Conservation (phyloP, 2,113 vertebrate genomes). For the Pithys albifrons region DNA sequence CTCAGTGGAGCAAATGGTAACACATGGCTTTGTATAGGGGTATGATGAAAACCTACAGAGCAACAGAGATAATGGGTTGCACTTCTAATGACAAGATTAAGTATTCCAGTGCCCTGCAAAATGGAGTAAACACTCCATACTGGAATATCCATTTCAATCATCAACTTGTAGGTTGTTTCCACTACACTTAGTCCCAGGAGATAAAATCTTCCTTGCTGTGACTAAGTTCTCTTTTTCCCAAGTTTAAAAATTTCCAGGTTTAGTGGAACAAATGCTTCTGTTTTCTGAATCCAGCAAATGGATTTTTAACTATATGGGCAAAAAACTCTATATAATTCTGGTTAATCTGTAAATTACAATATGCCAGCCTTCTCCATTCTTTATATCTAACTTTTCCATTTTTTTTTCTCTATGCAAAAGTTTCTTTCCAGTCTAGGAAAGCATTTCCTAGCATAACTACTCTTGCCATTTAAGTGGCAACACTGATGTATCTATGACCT, state of each 20-base stretch:
- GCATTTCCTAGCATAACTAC: neutral
- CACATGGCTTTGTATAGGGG: neutral
- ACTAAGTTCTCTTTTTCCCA: neutral
- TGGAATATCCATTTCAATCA: conserved; percentile 19
- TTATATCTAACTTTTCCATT: neutral
- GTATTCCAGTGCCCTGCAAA: neutral
- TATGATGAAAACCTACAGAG: neutral
- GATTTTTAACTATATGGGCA: neutral
- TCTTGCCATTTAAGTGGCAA: neutral
- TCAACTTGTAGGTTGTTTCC: conserved; percentile 30
- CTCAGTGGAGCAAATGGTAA: neutral
- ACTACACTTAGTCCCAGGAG: neutral
- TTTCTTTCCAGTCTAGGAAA: neutral
- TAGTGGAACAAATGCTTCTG: neutral
- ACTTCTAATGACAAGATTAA: neutral
- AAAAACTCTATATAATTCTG: neutral
- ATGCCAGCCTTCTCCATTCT: neutral
- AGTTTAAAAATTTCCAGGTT: conserved; percentile 11
- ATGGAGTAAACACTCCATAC: neutral
- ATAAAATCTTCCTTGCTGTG: neutral
- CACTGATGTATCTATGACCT: neutral
- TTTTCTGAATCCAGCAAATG: neutral
- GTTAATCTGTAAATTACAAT: neutral
- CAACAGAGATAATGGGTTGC: neutral
- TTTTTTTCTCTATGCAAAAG: neutral